Conservation (phyloP, 1,140 invertebrate genomes). For the Microplitis mediator region DNA sequence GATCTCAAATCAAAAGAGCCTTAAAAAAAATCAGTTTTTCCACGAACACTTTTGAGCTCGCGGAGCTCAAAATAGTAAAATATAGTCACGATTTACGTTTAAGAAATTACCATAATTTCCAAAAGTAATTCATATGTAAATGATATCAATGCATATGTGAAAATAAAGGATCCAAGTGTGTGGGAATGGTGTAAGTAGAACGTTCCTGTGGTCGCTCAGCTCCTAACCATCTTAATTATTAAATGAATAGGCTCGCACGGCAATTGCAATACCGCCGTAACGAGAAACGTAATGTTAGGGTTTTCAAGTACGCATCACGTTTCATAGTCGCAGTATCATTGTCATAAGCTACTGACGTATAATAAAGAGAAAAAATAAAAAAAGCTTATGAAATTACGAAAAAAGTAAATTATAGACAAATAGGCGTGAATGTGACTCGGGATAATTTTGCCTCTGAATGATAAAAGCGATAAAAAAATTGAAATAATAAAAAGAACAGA, state of each 20-base stretch:
- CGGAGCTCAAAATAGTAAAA: too few relatives aligned
- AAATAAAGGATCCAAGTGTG: slow-evolving; percentile 14
- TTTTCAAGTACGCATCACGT: neutral
- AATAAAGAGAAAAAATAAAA: neutral
- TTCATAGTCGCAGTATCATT: neutral
- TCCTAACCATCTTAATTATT: slow-evolving; percentile 20
- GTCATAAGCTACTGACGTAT: neutral
- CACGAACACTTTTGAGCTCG: too few relatives aligned
- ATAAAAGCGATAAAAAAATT: neutral
- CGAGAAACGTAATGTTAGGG: slow-evolving; percentile 8
- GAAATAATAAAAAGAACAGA: neutral
- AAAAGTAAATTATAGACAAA: slow-evolving; percentile 4
- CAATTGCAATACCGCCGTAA: slow-evolving; percentile 39
- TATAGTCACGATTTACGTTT: too few relatives aligned
- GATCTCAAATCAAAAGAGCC: too few relatives aligned
- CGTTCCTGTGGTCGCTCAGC: slow-evolving; percentile 28
- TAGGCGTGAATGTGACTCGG: neutral
- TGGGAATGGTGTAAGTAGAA: slow-evolving; percentile 22
- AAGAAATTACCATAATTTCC: too few relatives aligned
- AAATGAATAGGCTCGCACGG: slow-evolving; percentile 40
- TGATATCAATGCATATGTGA: neutral
- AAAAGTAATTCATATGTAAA: neutral
- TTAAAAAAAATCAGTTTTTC: too few relatives aligned
- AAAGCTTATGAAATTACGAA: neutral
- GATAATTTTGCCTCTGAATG: neutral